Conservation (phyloP, 2,888 invertebrate species). For the Apotomis capreana region DNA sequence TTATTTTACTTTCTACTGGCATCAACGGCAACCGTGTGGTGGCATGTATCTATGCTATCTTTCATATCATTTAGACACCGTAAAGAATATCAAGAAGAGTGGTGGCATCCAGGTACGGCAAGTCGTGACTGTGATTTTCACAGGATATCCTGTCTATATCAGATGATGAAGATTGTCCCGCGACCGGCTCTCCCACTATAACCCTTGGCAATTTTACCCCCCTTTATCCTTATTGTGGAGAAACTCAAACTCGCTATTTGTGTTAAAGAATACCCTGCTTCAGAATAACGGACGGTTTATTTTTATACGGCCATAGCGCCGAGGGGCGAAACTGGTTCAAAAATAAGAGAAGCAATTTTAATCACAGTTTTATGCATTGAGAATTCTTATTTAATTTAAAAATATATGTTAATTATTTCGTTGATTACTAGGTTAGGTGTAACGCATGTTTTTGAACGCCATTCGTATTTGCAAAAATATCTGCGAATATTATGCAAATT, state of each 20-base stretch:
- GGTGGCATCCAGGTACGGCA: too few relatives aligned
- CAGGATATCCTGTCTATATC: neutral
- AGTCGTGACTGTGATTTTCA: too few relatives aligned
- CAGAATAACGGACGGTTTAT: slow-evolving; percentile 9
- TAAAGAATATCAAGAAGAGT: too few relatives aligned
- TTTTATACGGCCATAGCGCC: slow-evolving; percentile 1
- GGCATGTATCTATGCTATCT: too few relatives aligned
- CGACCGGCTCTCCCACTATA: neutral
- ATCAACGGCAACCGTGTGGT: too few relatives aligned
- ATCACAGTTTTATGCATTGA: neutral
- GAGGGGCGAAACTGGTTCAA: neutral
- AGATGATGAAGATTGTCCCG: neutral
- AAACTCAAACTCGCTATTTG: slow-evolving; percentile 14
- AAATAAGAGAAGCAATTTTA: slow-evolving; percentile 10
- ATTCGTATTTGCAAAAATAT: too few relatives aligned
- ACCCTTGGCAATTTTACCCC: neutral
- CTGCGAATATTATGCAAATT: too few relatives aligned
- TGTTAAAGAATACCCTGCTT: slow-evolving; percentile 14
- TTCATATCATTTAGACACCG: too few relatives aligned
- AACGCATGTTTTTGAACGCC: too few relatives aligned
- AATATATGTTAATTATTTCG: too few relatives aligned
- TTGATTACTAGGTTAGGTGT: too few relatives aligned
- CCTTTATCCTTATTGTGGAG: slow-evolving; percentile 13
- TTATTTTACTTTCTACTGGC: too few relatives aligned
- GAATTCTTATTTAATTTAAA: neutral